Evolutionary conservation across 2,797 vertebrate species (phyloP).

Genomic region (Lacerta agilis): DNA sequence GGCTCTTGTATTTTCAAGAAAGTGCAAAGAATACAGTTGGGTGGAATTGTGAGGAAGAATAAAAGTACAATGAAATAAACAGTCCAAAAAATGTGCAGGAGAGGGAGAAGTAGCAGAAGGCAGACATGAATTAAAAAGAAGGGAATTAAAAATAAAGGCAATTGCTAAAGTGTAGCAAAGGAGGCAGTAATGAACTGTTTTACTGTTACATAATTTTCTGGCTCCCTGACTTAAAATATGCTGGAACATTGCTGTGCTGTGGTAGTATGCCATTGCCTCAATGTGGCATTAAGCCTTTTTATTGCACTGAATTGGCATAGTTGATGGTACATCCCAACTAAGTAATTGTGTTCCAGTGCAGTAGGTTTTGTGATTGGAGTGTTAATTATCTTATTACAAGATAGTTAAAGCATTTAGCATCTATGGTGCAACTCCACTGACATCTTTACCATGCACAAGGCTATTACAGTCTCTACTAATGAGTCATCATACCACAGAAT

Average conservation of each 20-base stretch:
- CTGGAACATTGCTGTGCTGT: neutral
- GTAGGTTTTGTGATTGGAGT: neutral
- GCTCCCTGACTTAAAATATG: neutral
- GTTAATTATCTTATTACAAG: conserved; percentile 20
- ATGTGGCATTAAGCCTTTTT: conserved; percentile 1
- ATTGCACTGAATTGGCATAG: neutral
- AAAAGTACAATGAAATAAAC: neutral
- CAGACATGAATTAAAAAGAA: neutral
- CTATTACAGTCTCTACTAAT: neutral
- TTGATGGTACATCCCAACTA: conserved; percentile 2
- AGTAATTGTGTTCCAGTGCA: neutral
- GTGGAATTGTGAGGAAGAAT: neutral
- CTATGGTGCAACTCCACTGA: neutral
- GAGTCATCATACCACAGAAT: neutral
- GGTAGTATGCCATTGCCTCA: neutral
- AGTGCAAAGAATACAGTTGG: neutral
- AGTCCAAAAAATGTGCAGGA: neutral
- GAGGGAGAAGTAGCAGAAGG: neutral
- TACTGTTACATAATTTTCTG: neutral
- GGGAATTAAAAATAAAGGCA: neutral
- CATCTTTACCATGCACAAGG: neutral
- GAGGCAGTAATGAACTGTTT: neutral
- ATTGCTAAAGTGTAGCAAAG: neutral
- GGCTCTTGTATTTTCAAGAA: neutral
- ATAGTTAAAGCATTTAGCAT: conserved; percentile 3